Conservation (phyloP, 2,888 invertebrate species). For the Ellobium chinense region DNA sequence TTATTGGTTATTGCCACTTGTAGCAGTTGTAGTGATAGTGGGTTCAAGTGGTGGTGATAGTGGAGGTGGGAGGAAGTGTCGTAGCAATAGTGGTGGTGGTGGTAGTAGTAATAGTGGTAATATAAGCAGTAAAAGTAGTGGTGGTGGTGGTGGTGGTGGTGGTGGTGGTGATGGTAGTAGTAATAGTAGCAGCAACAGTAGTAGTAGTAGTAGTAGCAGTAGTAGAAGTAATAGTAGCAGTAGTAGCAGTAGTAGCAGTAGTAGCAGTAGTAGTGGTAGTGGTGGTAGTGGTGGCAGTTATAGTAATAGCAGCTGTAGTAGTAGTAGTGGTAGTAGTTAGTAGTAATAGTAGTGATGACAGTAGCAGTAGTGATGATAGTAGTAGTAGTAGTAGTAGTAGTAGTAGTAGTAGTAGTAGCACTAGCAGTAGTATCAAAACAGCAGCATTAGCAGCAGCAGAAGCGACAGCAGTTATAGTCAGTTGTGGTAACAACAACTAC, state of each 20-base stretch:
- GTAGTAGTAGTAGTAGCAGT: conserved; percentile 4
- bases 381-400: background rate
- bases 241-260: conserved; percentile 3
- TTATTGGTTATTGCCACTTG: too few species aligned
- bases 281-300: background rate
- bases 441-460: background rate
- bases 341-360: background rate
- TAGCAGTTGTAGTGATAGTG: background rate
- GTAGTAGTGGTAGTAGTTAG: conserved; percentile 4
- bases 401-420: background rate
- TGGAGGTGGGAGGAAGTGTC: background rate
- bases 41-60: background rate
- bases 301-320: conserved; percentile 6
- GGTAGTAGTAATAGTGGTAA: conserved; percentile 4
- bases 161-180: background rate
- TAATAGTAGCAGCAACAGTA: conserved; percentile 16
- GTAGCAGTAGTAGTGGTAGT: conserved; percentile 9
- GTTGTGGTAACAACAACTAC: background rate
- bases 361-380: conserved; percentile 8
- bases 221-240: conserved; percentile 9
- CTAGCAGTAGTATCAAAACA: background rate
- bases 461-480: background rate
- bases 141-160: conserved; percentile 16
- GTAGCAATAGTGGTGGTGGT: conserved; percentile 4
- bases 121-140: background rate